These are phyloP conservation scores for Folsomia manolachei DNA, from an alignment of 2,888 invertebrate genomes.

Conservation along the genomic window DNA sequence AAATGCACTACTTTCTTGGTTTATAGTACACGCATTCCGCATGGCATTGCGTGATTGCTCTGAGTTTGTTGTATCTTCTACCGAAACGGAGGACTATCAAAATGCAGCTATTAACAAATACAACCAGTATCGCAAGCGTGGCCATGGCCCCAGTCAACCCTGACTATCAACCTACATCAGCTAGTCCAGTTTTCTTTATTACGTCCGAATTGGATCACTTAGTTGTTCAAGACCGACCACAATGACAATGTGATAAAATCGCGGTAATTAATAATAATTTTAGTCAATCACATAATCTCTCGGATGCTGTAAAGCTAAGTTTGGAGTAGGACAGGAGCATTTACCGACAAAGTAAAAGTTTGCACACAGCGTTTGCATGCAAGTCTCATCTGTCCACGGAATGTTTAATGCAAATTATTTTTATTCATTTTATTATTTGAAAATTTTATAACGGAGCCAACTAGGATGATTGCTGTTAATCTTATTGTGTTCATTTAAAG, in stretches of 20 bases:
- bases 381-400: no score
- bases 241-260: conserved; percentile 1
- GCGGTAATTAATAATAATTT: neutral
- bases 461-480: no score
- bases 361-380: no score
- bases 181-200: conserved; percentile 52
- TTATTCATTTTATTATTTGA: no score
- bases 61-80: conserved; percentile 60
- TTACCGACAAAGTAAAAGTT: no score
- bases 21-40: conserved; percentile 61
- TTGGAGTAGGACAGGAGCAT: no score
- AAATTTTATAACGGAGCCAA: no score
- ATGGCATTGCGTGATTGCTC: conserved; percentile 63
- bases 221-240: conserved; percentile 45
- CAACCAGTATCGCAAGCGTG: conserved; percentile 31
- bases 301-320: no score
- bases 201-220: conserved; percentile 52
- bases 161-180: conserved; percentile 35
- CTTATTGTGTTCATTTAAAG: no score
- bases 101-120: neutral
- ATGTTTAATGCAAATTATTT: no score
- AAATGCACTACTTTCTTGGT: conserved; percentile 16
- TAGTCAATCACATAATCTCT: neutral
- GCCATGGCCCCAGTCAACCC: conserved; percentile 52
- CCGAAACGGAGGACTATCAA: conserved; percentile 53